Percentiles rank a stretch among this genome's conserved stretches.
These are phyloP conservation scores for Rotaria socialis DNA, from an alignment of 2,888 invertebrate genomes.

Conservation along the genomic window DNA sequence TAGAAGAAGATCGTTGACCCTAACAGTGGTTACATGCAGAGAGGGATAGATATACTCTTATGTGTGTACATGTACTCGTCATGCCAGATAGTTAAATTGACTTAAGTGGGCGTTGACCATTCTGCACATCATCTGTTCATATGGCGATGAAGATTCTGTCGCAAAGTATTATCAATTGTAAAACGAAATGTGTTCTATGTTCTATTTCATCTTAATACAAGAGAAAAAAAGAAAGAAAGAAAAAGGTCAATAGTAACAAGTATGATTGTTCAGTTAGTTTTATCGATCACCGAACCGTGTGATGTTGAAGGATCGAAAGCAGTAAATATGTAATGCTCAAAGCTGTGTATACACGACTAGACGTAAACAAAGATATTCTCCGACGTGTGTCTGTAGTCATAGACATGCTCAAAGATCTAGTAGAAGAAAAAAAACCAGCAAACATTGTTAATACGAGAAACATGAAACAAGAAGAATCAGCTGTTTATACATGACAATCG, in stretches of 20 bases:
- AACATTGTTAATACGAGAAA: neutral
- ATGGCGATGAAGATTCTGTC: neutral
- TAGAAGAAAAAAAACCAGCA: neutral
- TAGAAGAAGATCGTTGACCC: neutral
- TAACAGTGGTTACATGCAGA: neutral
- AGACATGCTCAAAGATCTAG: neutral
- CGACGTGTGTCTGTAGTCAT: neutral
- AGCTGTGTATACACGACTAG: neutral
- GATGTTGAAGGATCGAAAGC: neutral
- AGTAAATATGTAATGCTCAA: neutral
- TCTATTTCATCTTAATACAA: constrained; percentile 1
- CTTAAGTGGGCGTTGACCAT: constrained; percentile 7
- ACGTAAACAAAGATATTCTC: neutral
- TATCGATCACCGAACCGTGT: constrained; percentile 9
- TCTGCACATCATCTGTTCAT: neutral
- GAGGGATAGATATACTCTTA: neutral
- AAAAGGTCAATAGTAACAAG: neutral
- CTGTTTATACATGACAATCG: neutral
- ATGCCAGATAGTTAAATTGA: constrained; percentile 7
- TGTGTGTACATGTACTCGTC: neutral
- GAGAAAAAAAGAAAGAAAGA: neutral
- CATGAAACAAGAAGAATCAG: neutral
- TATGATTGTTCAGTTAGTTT: neutral
- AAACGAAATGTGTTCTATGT: neutral
- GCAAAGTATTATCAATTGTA: neutral